Evolutionary conservation across 92 coral and sea anemone genomes (phyloP), one percentile per base, ranked within the genome.

Genomic region (Epizoanthus stellaris): DNA sequence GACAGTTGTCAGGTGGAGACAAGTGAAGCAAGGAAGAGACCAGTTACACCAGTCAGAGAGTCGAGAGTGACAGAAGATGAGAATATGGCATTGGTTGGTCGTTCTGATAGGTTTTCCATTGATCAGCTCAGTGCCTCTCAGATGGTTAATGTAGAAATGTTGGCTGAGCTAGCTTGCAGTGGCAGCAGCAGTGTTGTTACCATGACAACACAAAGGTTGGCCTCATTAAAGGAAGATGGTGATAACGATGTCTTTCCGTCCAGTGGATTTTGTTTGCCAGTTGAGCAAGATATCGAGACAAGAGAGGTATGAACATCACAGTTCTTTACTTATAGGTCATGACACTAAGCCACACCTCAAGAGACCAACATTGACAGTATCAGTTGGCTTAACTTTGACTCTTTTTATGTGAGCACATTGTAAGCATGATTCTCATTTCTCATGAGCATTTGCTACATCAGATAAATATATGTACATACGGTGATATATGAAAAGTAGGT

Each of bases 241-340:
- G 92, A 91, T 73, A 79, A 61, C 53, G 90, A 88, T 60, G 92
- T 90, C 56, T 91, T 86, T 57, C 93, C 93, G 13, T 89, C 98
- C 13, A 94, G 97, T 85, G 98, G 99, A 17, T 96, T 94, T 84
- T 96, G 97, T 80, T 86, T 94, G 69, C 93, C 93, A 21, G 80
- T 89, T 74, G 87, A 82, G 6, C 89, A 87, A 60, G 90, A 88
- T 73, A 39, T 49, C 30, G 83, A 60, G 76, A 45, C 43, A 30
- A 59, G 70, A 12, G 61, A 88, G 95, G 98, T 96, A 71, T 19
- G 52, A 30, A 30, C 36, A 30, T 30, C 10, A 45, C 5, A 3
- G 21, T 14, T 21, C 39, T 65, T 57, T 57, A 14, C 42, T 75
- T 75, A 12, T 54, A 43, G 15, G 14, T 52, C 4, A 16, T 20